Evolutionary conservation across 1,140 invertebrate genomes (phyloP).

Genomic region (Drepana arcuata): DNA sequence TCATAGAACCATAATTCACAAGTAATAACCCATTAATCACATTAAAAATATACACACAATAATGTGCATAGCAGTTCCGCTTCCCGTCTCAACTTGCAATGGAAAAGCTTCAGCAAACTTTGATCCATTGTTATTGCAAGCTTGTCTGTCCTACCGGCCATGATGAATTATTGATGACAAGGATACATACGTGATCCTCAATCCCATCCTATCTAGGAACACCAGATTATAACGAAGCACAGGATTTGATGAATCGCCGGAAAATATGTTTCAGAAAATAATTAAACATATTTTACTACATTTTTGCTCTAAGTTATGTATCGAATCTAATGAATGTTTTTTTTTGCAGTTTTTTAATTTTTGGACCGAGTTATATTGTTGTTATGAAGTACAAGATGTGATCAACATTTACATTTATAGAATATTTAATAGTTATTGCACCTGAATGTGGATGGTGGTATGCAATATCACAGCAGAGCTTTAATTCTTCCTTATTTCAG

Average conservation of each 20-base stretch:
- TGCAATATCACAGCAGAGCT: too few relatives aligned
- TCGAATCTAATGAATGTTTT: background rate
- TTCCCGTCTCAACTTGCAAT: slow-evolving; percentile 6
- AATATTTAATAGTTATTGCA: slow-evolving; percentile 27
- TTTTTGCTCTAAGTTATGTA: background rate
- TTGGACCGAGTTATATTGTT: slow-evolving; percentile 10
- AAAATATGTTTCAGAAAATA: too few relatives aligned
- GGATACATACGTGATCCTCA: slow-evolving; percentile 44
- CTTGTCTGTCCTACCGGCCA: slow-evolving; percentile 30
- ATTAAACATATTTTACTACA: background rate
- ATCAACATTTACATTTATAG: slow-evolving; percentile 21
- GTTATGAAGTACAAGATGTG: slow-evolving; percentile 12
- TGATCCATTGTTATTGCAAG: slow-evolving; percentile 58
- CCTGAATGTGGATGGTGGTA: slow-evolving; percentile 18
- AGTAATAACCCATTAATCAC: too few relatives aligned
- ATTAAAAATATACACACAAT: too few relatives aligned
- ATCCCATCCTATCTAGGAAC: slow-evolving; percentile 15
- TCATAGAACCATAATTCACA: too few relatives aligned
- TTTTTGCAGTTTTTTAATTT: slow-evolving; percentile 3
- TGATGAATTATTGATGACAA: slow-evolving; percentile 60
- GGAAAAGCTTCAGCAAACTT: slow-evolving; percentile 24
- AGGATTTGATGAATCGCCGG: too few relatives aligned
- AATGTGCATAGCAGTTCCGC: too few relatives aligned
- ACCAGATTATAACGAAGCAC: slow-evolving; percentile 30
- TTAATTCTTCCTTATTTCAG: too few relatives aligned